Percentiles rank a stretch among this genome's conserved stretches.
phyloP scores from a whole-genome alignment of 1,140 invertebrate species.

The Anthonomus grandis region DNA sequence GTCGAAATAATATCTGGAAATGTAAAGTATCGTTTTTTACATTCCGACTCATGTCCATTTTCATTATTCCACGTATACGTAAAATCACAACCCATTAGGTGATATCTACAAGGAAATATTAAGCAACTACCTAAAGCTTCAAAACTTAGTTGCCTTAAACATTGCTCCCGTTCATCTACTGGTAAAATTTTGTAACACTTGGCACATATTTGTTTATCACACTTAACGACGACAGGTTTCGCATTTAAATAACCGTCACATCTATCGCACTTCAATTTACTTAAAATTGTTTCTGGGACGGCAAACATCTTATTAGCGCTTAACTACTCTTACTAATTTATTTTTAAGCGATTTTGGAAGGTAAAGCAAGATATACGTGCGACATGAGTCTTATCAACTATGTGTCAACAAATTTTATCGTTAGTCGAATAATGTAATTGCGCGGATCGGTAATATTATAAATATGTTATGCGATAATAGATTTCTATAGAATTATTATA shows the following conservation, averaged over 20 bases:
- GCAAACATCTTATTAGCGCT: conserved; percentile 5
- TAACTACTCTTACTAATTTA: conserved; percentile 13
- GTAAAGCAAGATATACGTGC: conserved; percentile 16
- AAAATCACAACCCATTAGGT: conserved; percentile 19
- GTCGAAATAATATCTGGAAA: conserved; percentile 9
- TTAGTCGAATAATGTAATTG: no score
- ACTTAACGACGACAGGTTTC: conserved; percentile 10
- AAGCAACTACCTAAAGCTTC: conserved; percentile 16
- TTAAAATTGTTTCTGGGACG: conserved; percentile 6
- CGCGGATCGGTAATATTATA: no score
- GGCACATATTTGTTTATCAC: conserved; percentile 17
- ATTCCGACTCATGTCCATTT: conserved; percentile 14
- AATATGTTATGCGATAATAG: no score
- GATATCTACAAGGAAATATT: conserved; percentile 23
- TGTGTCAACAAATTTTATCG: conserved; percentile 16
- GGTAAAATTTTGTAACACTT: conserved; percentile 22
- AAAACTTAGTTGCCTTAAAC: conserved; percentile 8
- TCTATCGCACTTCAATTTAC: conserved; percentile 9
- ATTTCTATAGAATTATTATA: no score
- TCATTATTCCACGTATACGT: conserved; percentile 6
- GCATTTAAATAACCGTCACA: conserved; percentile 18
- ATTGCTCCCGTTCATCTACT: conserved; percentile 9
- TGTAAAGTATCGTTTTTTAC: conserved; percentile 14
- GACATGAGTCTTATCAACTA: conserved; percentile 6
- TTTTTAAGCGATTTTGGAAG: conserved; percentile 17